These are phyloP conservation scores for Mongoloraphidia duomilia DNA, from an alignment of 2,888 invertebrate species.

Conservation along the genomic window DNA sequence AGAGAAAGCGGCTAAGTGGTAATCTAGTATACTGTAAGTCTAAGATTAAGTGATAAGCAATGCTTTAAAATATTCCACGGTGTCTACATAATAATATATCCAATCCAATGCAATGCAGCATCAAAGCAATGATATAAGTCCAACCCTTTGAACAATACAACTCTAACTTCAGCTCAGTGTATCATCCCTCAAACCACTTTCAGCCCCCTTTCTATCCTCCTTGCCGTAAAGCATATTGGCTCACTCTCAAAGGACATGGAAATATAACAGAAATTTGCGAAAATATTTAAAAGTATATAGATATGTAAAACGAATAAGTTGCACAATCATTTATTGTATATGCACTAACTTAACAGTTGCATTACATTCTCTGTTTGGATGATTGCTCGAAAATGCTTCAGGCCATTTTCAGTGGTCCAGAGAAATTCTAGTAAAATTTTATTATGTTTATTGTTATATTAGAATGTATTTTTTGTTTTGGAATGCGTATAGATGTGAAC, in stretches of 20 bases:
- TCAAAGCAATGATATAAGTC: constrained; percentile 2
- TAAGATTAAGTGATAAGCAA: no score
- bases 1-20: no score
- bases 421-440: neutral
- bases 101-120: neutral
- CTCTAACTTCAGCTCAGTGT: neutral
- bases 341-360: neutral
- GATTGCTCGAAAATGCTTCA: neutral
- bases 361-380: neutral
- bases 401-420: constrained; percentile 2
- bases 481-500: no score
- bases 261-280: constrained; percentile 1
- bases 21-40: no score
- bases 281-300: constrained; percentile 3
- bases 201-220: no score
- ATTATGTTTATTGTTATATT: no score
- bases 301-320: neutral
- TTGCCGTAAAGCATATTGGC: neutral
- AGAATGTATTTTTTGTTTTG: no score
- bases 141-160: constrained; percentile 2
- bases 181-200: no score
- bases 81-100: neutral
- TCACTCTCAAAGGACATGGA: constrained; percentile 1
- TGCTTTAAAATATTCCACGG: constrained; percentile 1
- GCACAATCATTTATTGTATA: neutral